Evolutionary conservation across 2,888 invertebrate species (phyloP).

Genomic region (Seira sanloemensis): DNA sequence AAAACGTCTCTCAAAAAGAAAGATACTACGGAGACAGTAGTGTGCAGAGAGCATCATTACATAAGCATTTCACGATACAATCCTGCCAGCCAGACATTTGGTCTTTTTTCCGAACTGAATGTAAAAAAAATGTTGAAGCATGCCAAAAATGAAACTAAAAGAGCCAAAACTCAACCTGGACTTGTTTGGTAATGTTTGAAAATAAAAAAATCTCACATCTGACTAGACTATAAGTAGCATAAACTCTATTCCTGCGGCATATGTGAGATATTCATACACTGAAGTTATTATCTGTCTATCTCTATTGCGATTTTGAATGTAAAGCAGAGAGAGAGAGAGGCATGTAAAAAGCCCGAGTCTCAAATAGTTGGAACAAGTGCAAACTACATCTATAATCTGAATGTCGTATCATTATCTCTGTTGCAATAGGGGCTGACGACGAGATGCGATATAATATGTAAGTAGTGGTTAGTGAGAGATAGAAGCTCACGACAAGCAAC

Average conservation of each 20-base stretch:
- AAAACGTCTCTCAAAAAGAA: not conserved
- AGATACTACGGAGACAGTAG: not conserved
- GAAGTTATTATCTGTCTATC: too few species aligned
- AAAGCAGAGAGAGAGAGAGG: not conserved
- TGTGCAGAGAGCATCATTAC: not conserved
- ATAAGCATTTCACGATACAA: not conserved
- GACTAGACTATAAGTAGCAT: too few species aligned
- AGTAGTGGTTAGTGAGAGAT: too few species aligned
- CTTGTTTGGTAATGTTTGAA: constrained; percentile 67
- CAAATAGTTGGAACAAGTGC: not conserved
- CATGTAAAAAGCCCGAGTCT: not conserved
- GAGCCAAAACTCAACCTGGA: constrained; percentile 61
- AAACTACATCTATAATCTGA: not conserved
- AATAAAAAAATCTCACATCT: constrained; percentile 17
- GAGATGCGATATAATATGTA: too few species aligned
- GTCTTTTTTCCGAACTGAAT: too few species aligned
- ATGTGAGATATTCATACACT: too few species aligned
- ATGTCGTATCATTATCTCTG: too few species aligned
- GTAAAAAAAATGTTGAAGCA: constrained; percentile 53
- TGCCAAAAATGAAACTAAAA: constrained; percentile 55
- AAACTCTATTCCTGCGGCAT: too few species aligned
- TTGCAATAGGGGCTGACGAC: not conserved
- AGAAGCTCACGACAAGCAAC: too few species aligned
- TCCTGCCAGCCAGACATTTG: constrained; percentile 45
- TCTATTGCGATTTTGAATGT: too few species aligned